These are phyloP conservation scores for Dermatemys mawii DNA, from an alignment of 2,113 vertebrate species.

Conservation along the genomic window DNA sequence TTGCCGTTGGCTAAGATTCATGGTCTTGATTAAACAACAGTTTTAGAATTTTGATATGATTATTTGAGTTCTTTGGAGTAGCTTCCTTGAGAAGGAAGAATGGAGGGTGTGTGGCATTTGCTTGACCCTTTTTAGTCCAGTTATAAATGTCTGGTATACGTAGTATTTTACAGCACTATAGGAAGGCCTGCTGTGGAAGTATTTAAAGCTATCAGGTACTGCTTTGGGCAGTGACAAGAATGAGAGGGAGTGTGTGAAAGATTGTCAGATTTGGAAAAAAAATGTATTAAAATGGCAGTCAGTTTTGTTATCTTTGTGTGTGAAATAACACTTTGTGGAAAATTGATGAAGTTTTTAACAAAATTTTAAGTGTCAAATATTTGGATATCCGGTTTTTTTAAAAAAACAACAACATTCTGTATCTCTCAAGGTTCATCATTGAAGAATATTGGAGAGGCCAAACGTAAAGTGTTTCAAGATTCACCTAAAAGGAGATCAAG, in stretches of 20 bases:
- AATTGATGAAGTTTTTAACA: constrained; percentile 51
- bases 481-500: constrained; percentile 74
- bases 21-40: constrained; percentile 5
- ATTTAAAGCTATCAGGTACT: constrained; percentile 54
- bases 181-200: constrained; percentile 20
- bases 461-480: constrained; percentile 72
- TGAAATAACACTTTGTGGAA: constrained; percentile 65
- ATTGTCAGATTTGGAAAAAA: constrained; percentile 64
- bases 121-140: constrained; percentile 27
- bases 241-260: constrained; percentile 66
- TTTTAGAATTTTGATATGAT: constrained; percentile 39
- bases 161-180: constrained; percentile 18
- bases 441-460: constrained; percentile 75
- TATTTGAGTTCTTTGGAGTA: constrained; percentile 6
- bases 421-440: constrained; percentile 71
- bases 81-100: constrained; percentile 13
- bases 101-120: constrained; percentile 33
- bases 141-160: constrained; percentile 39
- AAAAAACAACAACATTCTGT: constrained; percentile 58
- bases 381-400: constrained; percentile 62
- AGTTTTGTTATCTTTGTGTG: constrained; percentile 58
- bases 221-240: constrained; percentile 67
- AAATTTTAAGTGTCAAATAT: constrained; percentile 61
- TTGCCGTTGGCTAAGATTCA: constrained; percentile 17
- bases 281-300: constrained; percentile 61